Percentiles rank a stretch among this genome's conserved stretches.
These are phyloP conservation scores for Pollenia amentaria DNA, from an alignment of 2,888 invertebrate species.

Conservation along the genomic window DNA sequence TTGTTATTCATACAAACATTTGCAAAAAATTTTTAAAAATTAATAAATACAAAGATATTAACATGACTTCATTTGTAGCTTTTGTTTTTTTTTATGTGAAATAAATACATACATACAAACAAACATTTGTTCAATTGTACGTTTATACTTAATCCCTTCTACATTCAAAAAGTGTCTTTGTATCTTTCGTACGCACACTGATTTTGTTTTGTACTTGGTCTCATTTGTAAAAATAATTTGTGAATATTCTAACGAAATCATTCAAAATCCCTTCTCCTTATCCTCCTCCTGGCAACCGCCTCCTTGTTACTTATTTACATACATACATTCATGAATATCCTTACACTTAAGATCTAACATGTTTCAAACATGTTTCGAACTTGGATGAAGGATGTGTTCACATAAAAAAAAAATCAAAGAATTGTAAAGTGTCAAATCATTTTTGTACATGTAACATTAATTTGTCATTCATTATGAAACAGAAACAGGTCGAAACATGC, in stretches of 20 bases:
- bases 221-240: constrained; percentile 58
- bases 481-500: neutral
- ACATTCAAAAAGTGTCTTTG: neutral
- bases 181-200: neutral
- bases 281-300: neutral
- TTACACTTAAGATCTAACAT: constrained; percentile 23
- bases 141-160: neutral
- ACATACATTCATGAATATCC: constrained; percentile 38
- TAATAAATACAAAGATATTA: neutral
- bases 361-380: constrained; percentile 22
- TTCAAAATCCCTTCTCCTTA: constrained; percentile 3
- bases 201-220: constrained; percentile 37
- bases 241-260: constrained; percentile 40
- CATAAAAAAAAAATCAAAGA: constrained; percentile 13
- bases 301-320: neutral
- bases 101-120: neutral
- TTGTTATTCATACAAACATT: neutral
- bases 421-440: constrained; percentile 35
- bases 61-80: constrained; percentile 17
- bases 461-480: constrained; percentile 7
- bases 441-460: constrained; percentile 12
- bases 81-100: neutral
- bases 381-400: neutral
- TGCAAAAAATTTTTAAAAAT: constrained; percentile 2
- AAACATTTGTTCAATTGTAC: neutral